Base-by-base conservation (phyloP, 2,113 vertebrate genomes). In the Hypanus sabinus region DNA sequence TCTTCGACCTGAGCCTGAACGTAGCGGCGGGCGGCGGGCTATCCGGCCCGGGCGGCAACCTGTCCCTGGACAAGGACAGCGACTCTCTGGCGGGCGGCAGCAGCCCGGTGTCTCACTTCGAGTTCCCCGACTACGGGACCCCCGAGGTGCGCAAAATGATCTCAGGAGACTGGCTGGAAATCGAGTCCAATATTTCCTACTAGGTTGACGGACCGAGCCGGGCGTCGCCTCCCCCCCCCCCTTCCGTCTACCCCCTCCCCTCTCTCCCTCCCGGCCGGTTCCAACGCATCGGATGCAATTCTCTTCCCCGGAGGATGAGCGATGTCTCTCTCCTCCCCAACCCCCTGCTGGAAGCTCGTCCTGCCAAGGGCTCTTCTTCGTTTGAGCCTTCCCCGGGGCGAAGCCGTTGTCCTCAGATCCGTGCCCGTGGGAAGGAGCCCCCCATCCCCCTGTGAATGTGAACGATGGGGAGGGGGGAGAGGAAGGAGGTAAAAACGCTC, bases 121-220 rank as follows among this genome's bases (percentile, higher is more conserved):
- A 94, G 11, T 94, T 94, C 38, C 94, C 94, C 9, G 94, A 94
- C 60, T 94, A 94, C 70, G 87, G 94, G 16, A 94, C 94, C 9
- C 94, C 94, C 33, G 94, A 94, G 71, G 94, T 94, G 87, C 81
- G 94, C 85, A 88, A 94, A 60, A 94, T 94, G 94, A 94, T 94
- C 94, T 94, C 94, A 9, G 94, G 94, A 92, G 94, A 94, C 55
- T 94, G 94, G 94, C 77, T 94, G 94, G 94, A 80, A 57, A 94
- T 94, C 33, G 94, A 94, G n/a, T 92, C 94, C 62, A 93, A 88
- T 87, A 94, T 94, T 38, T 68, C 94, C 87, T 90, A 94, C 12
- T 93, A 93, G 68, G 8, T 55, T 38, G 16, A 46, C 12, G 46
- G 46, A 46, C 46, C 46, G 46, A 46, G 46, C 3, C 76, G 8